phyloP scores from a whole-genome alignment of 30 jellyfish, hydroid and myxozoan species.

The Haliclystus octoradiatus region DNA sequence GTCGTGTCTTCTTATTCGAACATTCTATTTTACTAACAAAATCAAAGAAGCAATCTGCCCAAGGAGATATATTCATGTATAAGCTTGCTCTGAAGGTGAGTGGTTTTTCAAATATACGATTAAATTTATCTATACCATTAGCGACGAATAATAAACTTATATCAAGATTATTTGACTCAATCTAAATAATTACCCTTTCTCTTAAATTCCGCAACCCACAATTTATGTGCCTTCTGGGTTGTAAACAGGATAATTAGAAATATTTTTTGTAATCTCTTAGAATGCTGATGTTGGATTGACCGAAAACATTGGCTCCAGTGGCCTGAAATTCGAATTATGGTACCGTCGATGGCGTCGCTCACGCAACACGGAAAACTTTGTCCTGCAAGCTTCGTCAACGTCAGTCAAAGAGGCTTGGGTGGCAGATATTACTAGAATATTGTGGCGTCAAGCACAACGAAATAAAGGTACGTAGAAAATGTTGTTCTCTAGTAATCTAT shows the following conservation, averaged over 20 bases:
- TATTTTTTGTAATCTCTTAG: too few relatives aligned
- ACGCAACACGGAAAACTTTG: constrained; percentile 48
- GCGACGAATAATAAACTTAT: too few relatives aligned
- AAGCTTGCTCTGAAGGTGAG: constrained; percentile 70
- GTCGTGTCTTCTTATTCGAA: constrained; percentile 84
- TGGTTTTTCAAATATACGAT: too few relatives aligned
- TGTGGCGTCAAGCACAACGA: constrained; percentile 66
- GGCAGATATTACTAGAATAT: constrained; percentile 48
- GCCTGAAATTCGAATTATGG: constrained; percentile 79
- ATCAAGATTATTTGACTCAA: too few relatives aligned
- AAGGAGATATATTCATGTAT: constrained; percentile 75
- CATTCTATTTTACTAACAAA: constrained; percentile 65
- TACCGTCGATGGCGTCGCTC: constrained; percentile 90
- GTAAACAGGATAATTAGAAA: too few relatives aligned
- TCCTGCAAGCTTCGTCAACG: constrained; percentile 64
- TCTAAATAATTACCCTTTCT: too few relatives aligned
- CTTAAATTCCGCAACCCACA: too few relatives aligned
- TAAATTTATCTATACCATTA: too few relatives aligned
- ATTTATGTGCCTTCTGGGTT: too few relatives aligned
- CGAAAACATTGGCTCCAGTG: constrained; percentile 85
- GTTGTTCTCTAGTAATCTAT: background rate
- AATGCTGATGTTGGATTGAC: constrained; percentile 81
- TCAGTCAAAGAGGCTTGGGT: constrained; percentile 68
- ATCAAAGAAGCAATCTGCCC: constrained; percentile 70
- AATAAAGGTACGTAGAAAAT: constrained; percentile 38